Base-by-base conservation (phyloP, 2,113 vertebrate species). In the Pelusios castaneus region DNA sequence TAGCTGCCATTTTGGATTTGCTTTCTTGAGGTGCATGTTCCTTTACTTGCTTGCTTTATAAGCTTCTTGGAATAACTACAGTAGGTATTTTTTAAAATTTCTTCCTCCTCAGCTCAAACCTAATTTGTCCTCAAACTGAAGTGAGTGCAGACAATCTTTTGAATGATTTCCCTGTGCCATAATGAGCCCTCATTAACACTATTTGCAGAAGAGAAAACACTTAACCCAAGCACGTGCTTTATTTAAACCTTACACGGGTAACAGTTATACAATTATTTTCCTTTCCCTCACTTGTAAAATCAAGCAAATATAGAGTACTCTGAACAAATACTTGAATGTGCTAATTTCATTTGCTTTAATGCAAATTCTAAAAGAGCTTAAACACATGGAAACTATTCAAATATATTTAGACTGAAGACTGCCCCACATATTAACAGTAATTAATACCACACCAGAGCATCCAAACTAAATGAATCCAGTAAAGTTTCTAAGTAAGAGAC, bases 381-480 rank as follows among this genome's bases (percentile, higher is more conserved):
- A 87, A 51, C 38, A 5, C 70, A n/a, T 12, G 87, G 51, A 87
- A 88, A 4, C 9, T 45, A 70, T 73, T 89, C 47, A 16, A 0
- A 19, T 83, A 49, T 4, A 91, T 94, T 95, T 0, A 0, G 52
- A 31, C 10, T 43, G 11, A 47, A 91, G 60, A 41, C 38, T 77
- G 16, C 70, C 38, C 6, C 17, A 2, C 38, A 70, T 56, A 80
- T 78, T 78, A 87, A 86, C 27, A 79, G 41, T 63, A 91, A 41
- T n/a, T 75, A 95, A 85, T 84, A 91, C 79, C 9, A 43, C 22
- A 4, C 7, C 19, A 91, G 70, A 85, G 56, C 25, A 91, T 92
- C 22, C 60, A 97, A 95, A 94, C 73, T 13, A 93, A 96, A 83
- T 88, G 85, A 92, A 93, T 3, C 3, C 80, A 82, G 27, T 78